A percentile compares a stretch with the other conserved stretches of the same genome.
Conservation (phyloP, 2,113 vertebrate genomes). For the Sciurus niger region DNA sequence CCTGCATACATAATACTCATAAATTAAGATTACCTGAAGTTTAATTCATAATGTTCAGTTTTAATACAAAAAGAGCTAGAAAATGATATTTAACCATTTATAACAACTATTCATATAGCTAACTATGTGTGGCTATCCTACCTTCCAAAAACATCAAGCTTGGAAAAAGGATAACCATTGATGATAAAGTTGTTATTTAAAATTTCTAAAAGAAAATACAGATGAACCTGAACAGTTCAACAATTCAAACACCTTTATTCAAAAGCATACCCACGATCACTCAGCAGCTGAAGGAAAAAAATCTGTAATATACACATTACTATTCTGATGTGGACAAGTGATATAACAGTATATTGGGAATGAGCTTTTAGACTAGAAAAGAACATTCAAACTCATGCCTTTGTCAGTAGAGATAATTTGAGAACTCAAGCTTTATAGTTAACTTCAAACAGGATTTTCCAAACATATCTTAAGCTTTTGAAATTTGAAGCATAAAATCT, state of each 20-base stretch:
- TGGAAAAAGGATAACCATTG: neutral
- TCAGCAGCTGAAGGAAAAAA: neutral
- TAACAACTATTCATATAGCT: slow-evolving; percentile 3
- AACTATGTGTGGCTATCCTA: neutral
- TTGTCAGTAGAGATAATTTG: neutral
- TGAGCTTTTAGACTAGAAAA: slow-evolving; percentile 31
- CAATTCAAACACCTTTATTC: slow-evolving; percentile 47
- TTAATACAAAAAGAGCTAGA: neutral
- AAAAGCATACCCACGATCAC: neutral
- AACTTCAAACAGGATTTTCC: slow-evolving; percentile 19
- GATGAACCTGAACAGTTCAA: neutral
- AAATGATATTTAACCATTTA: neutral
- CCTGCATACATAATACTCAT: neutral
- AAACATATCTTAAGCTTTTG: slow-evolving; percentile 19
- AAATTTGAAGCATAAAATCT: neutral
- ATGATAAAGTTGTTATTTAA: neutral
- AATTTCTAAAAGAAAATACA: neutral
- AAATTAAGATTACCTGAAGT: neutral
- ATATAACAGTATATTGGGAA: neutral
- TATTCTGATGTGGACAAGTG: neutral
- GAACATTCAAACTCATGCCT: neutral
- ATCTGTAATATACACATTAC: neutral
- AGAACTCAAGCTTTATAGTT: slow-evolving; percentile 48
- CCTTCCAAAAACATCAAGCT: slow-evolving; percentile 5
- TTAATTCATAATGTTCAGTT: slow-evolving; percentile 25